phyloP scores from a whole-genome alignment of 2,888 invertebrate genomes.

The Chrysodeixis includens region DNA sequence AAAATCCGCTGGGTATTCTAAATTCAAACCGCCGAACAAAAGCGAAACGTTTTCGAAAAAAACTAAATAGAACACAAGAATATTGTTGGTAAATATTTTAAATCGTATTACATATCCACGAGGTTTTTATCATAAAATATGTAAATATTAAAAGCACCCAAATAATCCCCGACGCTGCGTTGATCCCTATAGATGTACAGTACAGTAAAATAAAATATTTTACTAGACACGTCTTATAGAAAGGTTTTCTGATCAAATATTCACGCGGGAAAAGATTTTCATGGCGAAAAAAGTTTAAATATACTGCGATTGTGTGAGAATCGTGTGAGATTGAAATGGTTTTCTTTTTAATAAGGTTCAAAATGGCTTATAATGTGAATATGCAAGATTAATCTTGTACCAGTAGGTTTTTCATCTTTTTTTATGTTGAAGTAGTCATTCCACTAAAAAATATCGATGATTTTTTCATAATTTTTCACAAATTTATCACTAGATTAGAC shows the following conservation, averaged over 20 bases:
- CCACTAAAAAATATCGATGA: too few relatives aligned
- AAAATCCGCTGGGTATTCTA: neutral
- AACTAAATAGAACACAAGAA: conserved; percentile 20
- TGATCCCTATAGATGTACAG: conserved; percentile 53
- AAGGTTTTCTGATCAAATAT: conserved; percentile 74
- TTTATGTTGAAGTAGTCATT: too few relatives aligned
- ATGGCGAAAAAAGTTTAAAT: conserved; percentile 55
- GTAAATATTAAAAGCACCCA: conserved; percentile 69
- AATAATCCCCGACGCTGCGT: conserved; percentile 60
- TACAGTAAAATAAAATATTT: conserved; percentile 64
- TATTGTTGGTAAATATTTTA: conserved; percentile 45
- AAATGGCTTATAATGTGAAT: too few relatives aligned
- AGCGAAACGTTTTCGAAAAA: conserved; percentile 7
- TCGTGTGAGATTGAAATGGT: conserved; percentile 29
- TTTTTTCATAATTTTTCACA: too few relatives aligned
- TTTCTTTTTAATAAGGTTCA: conserved; percentile 16
- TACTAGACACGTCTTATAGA: conserved; percentile 53
- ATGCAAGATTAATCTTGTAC: too few relatives aligned
- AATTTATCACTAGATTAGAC: too few relatives aligned
- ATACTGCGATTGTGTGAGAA: conserved; percentile 46
- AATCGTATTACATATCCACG: conserved; percentile 56
- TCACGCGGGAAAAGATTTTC: conserved; percentile 60
- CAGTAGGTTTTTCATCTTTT: too few relatives aligned
- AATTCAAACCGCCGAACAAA: neutral
- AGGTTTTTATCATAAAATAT: conserved; percentile 66